phyloP scores from a whole-genome alignment of 2,888 invertebrate genomes.

The Xestia rhomboidea region DNA sequence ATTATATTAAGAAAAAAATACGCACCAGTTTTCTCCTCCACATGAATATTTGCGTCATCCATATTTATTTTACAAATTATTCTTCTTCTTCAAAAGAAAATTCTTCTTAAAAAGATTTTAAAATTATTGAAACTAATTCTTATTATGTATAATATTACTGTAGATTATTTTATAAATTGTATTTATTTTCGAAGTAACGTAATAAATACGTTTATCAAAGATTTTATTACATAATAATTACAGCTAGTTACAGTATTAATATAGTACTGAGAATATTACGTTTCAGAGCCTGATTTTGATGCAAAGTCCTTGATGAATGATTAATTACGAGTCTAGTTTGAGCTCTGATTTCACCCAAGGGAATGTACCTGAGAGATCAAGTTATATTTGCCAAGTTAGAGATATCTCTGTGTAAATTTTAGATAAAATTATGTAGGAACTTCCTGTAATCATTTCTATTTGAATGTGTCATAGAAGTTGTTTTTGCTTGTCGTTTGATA shows the following conservation, averaged over 20 bases:
- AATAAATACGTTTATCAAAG: no score
- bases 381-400: slow-evolving; percentile 15
- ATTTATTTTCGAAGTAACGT: neutral
- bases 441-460: slow-evolving; percentile 45
- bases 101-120: neutral
- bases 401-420: slow-evolving; percentile 58
- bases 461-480: slow-evolving; percentile 10
- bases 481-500: slow-evolving; percentile 28
- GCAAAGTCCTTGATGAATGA: slow-evolving; percentile 48
- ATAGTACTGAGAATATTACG: slow-evolving; percentile 39
- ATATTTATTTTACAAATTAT: slow-evolving; percentile 10
- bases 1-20: no score
- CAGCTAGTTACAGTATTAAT: slow-evolving; percentile 17
- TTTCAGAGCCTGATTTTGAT: slow-evolving; percentile 33
- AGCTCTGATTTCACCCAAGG: slow-evolving; percentile 31
- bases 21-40: slow-evolving; percentile 34
- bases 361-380: slow-evolving; percentile 27
- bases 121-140: neutral
- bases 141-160: neutral
- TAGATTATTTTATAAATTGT: neutral
- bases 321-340: slow-evolving; percentile 46
- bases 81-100: neutral
- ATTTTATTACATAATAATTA: slow-evolving; percentile 32
- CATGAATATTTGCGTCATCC: slow-evolving; percentile 26
- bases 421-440: slow-evolving; percentile 54